Evolutionary conservation across 1,140 invertebrate genomes (phyloP).

Genomic region (Meloidogyne floridensis): DNA sequence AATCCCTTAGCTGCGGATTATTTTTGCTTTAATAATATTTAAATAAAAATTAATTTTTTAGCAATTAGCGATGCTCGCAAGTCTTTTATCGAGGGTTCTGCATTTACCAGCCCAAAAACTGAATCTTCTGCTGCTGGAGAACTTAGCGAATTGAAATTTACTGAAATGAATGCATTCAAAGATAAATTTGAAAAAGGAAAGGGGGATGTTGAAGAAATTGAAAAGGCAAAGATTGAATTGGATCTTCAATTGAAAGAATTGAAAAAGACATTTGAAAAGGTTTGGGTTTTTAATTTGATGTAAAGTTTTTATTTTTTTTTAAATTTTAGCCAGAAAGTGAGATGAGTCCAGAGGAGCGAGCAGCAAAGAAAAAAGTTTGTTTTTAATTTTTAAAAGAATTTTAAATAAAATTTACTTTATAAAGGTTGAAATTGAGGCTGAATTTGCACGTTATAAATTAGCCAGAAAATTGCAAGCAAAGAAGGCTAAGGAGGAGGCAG

Average conservation of each 20-base stretch:
- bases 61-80: conserved; percentile 27
- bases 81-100: conserved; percentile 26
- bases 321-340: conserved; percentile 36
- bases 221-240: conserved; percentile 53
- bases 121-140: conserved; percentile 16
- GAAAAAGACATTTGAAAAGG: conserved; percentile 60
- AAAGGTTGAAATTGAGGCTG: conserved; percentile 60
- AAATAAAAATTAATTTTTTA: not conserved
- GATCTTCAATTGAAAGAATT: conserved; percentile 61
- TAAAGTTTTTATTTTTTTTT: not conserved
- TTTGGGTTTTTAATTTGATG: conserved; percentile 14
- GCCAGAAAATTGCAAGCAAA: conserved; percentile 54
- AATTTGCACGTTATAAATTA: conserved; percentile 65
- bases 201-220: conserved; percentile 39
- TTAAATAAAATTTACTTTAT: not conserved
- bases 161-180: conserved; percentile 59
- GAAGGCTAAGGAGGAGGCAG: conserved; percentile 32
- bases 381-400: not conserved
- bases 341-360: conserved; percentile 64
- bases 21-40: conserved; percentile 10
- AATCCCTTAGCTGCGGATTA: conserved; percentile 9
- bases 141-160: conserved; percentile 31
- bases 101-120: conserved; percentile 7
- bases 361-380: conserved; percentile 57
- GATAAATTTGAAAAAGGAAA: conserved; percentile 62